A percentile compares a stretch with the other conserved stretches of the same genome.
Conservation (phyloP, 2,113 vertebrate genomes). For the Benitochromis conjunctus region DNA sequence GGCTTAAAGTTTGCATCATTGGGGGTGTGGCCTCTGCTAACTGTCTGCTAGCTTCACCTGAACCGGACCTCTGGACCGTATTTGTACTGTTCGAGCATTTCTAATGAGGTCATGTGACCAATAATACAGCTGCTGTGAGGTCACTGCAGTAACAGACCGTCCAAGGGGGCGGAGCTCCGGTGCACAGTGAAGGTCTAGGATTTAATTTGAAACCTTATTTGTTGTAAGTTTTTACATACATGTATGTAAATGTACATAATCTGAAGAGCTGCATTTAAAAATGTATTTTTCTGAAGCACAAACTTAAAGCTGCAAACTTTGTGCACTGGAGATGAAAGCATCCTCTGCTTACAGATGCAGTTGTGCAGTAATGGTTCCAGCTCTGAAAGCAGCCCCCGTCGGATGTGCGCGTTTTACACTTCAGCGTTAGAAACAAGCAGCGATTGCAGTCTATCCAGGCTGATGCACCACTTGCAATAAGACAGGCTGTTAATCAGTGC, state of each 20-base stretch:
- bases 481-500: neutral
- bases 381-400: neutral
- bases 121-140: rapidly evolving
- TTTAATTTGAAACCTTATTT: neutral
- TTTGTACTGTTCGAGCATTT: neutral
- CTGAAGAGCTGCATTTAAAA: neutral
- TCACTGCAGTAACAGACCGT: rapidly evolving
- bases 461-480: neutral
- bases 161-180: neutral
- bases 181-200: neutral
- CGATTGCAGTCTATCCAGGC: neutral
- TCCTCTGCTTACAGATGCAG: too few relatives aligned
- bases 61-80: neutral
- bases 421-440: neutral
- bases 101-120: neutral
- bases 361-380: neutral
- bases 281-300: neutral
- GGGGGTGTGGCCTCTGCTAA: neutral
- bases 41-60: neutral
- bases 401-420: rapidly evolving
- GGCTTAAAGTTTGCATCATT: neutral
- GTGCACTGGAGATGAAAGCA: neutral
- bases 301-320: neutral
- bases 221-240: neutral
- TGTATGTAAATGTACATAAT: neutral